Evolutionary conservation across 2,113 vertebrate genomes (phyloP), one percentile per base, ranked within the genome.

Genomic region (Colius striatus): DNA sequence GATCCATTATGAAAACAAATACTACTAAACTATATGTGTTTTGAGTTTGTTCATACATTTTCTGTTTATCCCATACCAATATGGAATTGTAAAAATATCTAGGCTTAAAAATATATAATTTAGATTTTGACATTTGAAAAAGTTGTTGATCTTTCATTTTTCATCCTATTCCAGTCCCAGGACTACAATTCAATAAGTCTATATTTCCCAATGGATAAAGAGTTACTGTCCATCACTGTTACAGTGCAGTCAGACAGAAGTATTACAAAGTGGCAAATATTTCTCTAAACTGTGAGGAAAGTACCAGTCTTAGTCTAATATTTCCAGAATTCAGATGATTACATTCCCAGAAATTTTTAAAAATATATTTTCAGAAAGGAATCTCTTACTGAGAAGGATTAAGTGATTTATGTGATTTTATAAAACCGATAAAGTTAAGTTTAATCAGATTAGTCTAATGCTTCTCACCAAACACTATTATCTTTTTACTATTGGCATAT

Each of bases 191-290:
- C 89, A 27, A 9, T 72, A 79, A 87, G 71, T 68, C 47, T 89
- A 0, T 95, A 70, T 92, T 92, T 96, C 94, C 91, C 91, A 85
- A 51, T n/a, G 34, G 91, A 66, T 65, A 93, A 81, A 86, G 17
- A 89, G 81, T 29, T 92, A 76, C n/a, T 4, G 1, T 96, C 84
- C 54, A 71, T 95, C 91, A 91, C 32, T 76, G 50, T 87, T 95
- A 83, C 25, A 76, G 10, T 79, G 54, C 36, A 79, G 47, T 91
- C 84, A 91, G 47, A 38, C 74, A 76, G 67, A 79, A 90, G 17
- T 55, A 26, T 54, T 87, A 68, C 76, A 61, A 95, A 95, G n/a
- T 79, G 50, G 41, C 22, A 92, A 95, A 92, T 91, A 92, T 92
- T 95, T 89, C 73, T 79, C 66, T 91, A 79, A 95, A 85, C 48